Base-by-base conservation (phyloP, 2,888 invertebrate species). In the Automeris io region DNA sequence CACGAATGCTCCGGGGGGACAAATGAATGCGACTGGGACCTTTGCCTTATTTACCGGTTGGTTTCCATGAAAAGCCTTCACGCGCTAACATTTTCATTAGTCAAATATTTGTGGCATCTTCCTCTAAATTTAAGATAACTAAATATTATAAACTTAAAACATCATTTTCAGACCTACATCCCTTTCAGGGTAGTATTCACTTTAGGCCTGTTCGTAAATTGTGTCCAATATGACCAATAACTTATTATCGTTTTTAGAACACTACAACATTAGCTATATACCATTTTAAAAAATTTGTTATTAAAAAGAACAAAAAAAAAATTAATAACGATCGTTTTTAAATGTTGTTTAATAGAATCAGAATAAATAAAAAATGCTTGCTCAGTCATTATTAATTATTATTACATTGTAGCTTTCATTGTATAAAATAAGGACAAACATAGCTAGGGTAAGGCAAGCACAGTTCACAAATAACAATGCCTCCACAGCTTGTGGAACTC, bases 1-100 rank as follows among this genome's bases (percentile, higher is more conserved):
- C 61, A 57, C 67, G 66, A 73, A 73, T 67, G 61, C 62, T 74
- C 73, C 61, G 46, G 45, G 54, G 73, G 70, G 67, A 72, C 67
- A 69, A 64, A 70, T 72, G 70, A 56, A 61, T 68, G 67, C 69
- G 56, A 61, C 62, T 52, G 69, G 69, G 70, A 70, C 70, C 66
- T 66, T 64, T 61, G 53, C 61, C 69, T 70, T 71, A 72, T 71
- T 72, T 73, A 69, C 66, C 57, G 54, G 59, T 57, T 51, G 60
- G 60, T 64, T 67, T 66, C 64, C 48, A 65, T 61, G 53, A 66
- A 61, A 62, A 51, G 47, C 50, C 48, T 57, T 42, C 44, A 44
- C 50, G 40, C 47, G 53, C 51, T 53, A 49, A 49, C 51, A 45
- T 58, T 62, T 59, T 66, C 57, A 60, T 57, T 54, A 25, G 23